These are phyloP conservation scores for Meganola albula DNA, from an alignment of 2,888 invertebrate genomes.

Conservation along the genomic window DNA sequence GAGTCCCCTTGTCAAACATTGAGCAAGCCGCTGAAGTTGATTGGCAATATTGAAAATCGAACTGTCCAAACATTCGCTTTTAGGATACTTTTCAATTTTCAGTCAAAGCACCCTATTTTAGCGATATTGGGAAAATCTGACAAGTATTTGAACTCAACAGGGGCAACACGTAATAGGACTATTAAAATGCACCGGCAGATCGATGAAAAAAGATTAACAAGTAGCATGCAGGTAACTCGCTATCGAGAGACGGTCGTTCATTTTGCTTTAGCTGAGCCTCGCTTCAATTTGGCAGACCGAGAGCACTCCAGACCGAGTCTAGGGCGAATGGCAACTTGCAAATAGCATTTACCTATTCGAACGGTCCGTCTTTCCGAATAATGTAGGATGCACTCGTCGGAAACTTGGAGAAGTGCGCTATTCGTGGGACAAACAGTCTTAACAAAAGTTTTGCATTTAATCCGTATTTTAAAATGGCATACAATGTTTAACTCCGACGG, in stretches of 20 bases:
- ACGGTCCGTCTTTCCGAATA: slow-evolving; percentile 42
- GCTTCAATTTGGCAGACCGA: slow-evolving; percentile 64
- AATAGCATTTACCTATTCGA: slow-evolving; percentile 60
- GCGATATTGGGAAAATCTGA: slow-evolving; percentile 42
- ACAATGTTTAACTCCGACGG: slow-evolving; percentile 11
- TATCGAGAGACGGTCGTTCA: slow-evolving; percentile 35
- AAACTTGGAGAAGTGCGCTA: slow-evolving; percentile 36
- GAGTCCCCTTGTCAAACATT: slow-evolving; percentile 45
- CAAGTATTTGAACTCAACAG: slow-evolving; percentile 31
- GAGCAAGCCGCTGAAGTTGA: slow-evolving; percentile 46
- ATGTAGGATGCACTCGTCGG: slow-evolving; percentile 49
- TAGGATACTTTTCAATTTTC: slow-evolving; percentile 46
- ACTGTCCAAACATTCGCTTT: slow-evolving; percentile 51
- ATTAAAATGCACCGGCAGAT: slow-evolving; percentile 32
- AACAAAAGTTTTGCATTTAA: slow-evolving; percentile 19
- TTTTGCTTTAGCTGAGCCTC: slow-evolving; percentile 53
- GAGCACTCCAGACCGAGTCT: slow-evolving; percentile 46
- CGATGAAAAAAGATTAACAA: slow-evolving; percentile 28
- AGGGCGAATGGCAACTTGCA: slow-evolving; percentile 56
- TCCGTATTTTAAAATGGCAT: slow-evolving; percentile 13
- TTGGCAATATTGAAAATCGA: slow-evolving; percentile 62
- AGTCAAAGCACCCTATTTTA: slow-evolving; percentile 41
- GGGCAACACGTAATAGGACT: slow-evolving; percentile 27
- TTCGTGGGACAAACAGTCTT: slow-evolving; percentile 30
- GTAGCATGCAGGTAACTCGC: slow-evolving; percentile 42